A percentile compares a stretch with the other conserved stretches of the same genome.
phyloP scores from a whole-genome alignment of 2,888 invertebrate genomes.

The Drosophila sordidapex region DNA sequence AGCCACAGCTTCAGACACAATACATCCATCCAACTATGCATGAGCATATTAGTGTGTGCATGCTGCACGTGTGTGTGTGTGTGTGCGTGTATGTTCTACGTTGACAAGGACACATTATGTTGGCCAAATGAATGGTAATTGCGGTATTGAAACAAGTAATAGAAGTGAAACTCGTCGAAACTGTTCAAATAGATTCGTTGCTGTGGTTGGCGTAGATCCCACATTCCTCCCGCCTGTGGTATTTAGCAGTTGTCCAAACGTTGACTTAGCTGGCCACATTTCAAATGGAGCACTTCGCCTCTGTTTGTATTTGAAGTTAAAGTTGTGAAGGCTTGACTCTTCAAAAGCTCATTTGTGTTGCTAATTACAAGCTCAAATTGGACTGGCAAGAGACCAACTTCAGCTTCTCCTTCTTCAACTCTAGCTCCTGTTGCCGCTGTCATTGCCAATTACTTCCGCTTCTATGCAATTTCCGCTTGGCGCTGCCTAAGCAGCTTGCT shows the following conservation, averaged over 20 bases:
- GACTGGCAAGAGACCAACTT: slow-evolving; percentile 37
- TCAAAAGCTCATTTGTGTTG: slow-evolving; percentile 63
- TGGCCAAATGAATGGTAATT: slow-evolving; percentile 78
- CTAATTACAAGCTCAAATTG: slow-evolving; percentile 74
- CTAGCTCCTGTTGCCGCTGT: slow-evolving; percentile 24
- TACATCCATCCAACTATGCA: slow-evolving; percentile 18
- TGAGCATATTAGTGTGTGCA: neutral
- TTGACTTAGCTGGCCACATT: slow-evolving; percentile 42
- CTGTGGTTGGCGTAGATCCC: slow-evolving; percentile 3
- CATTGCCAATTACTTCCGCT: slow-evolving; percentile 75
- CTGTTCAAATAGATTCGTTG: slow-evolving; percentile 52
- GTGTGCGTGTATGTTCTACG: slow-evolving; percentile 34
- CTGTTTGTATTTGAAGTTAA: slow-evolving; percentile 41
- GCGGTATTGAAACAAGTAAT: slow-evolving; percentile 79
- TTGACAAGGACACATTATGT: slow-evolving; percentile 79
- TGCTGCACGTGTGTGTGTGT: slow-evolving; percentile 4
- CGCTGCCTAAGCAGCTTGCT: slow-evolving; percentile 74
- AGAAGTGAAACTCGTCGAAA: slow-evolving; percentile 68
- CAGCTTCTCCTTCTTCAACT: neutral
- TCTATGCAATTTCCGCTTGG: slow-evolving; percentile 75
- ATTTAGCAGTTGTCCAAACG: slow-evolving; percentile 6
- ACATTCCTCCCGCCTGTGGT: neutral
- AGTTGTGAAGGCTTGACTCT: slow-evolving; percentile 30
- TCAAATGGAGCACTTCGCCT: slow-evolving; percentile 40
- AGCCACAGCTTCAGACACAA: slow-evolving; percentile 31